Evolutionary conservation across 2,888 invertebrate genomes (phyloP).

Genomic region (Hirtodrosophila cameraria): DNA sequence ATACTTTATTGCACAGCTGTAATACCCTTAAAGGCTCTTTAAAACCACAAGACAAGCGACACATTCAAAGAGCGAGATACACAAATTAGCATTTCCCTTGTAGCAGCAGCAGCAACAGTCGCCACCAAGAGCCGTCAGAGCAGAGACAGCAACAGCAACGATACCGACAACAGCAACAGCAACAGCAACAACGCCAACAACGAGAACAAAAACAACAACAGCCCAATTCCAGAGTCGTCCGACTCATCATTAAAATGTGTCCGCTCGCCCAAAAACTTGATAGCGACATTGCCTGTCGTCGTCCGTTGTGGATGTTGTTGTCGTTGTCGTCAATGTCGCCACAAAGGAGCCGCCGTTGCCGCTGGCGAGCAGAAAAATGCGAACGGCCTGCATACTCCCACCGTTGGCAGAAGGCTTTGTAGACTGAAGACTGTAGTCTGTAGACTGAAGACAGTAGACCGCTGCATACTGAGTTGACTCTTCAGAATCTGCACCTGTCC

Average conservation of each 20-base stretch:
- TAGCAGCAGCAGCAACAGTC: conserved; percentile 49
- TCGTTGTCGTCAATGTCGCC: conserved; percentile 72
- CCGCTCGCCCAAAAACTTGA: conserved; percentile 76
- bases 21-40: conserved; percentile 25
- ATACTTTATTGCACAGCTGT: conserved; percentile 16
- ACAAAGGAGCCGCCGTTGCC: conserved; percentile 73
- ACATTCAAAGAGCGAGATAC: conserved; percentile 71
- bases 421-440: conserved; percentile 5
- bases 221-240: conserved; percentile 69
- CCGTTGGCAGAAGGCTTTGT: conserved; percentile 39
- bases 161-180: conserved; percentile 19
- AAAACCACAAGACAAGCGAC: conserved; percentile 27
- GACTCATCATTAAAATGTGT: conserved; percentile 79
- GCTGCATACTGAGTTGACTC: conserved; percentile 28
- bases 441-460: conserved; percentile 18
- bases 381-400: conserved; percentile 74
- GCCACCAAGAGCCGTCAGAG: conserved; percentile 24
- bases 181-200: conserved; percentile 12
- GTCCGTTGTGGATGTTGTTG: conserved; percentile 64
- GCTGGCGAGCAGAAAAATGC: conserved; percentile 68
- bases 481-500: conserved; percentile 64
- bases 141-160: conserved; percentile 27
- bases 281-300: conserved; percentile 76
- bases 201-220: conserved; percentile 22
- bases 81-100: conserved; percentile 80